Base-by-base conservation (phyloP, 92 coral and sea anemone genomes). In the Isaurus tuberculatus region DNA sequence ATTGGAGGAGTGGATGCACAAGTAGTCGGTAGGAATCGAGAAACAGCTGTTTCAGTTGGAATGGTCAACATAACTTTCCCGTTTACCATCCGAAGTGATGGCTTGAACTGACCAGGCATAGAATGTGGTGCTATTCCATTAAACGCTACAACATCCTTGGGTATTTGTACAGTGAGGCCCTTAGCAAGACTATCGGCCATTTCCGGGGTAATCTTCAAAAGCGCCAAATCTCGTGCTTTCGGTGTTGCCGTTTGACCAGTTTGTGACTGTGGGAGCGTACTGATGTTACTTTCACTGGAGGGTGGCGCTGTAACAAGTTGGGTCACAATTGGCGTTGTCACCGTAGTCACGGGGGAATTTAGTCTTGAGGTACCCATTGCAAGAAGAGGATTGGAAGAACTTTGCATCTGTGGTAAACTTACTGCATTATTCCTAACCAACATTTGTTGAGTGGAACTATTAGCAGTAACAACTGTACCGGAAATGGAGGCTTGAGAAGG, bases 11-110 rank as follows among this genome's bases (percentile, higher is more conserved):
- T 4, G 22, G 60, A 51, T 51, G 63, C 19, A 55, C 63, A 20
- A 19, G 63, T 22, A 55, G 8, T n/a, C 23, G 63, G 23, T 22
- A 55, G 23, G 27, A 8, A 2, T 22, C 8, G 63, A 55, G 63
- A 58, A 15, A 22, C 32, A 20, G 49, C 49, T 31, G 69, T 32
- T n/a, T 20, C 34, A 77, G 30, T 20, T 20, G 82, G 31, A 57
- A 77, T 6, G 70, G 82, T 77, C 69, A 77, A 13, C 70, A 77
- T 34, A 20, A 77, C 27, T 34, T 77, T 77, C 4, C 82, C 82
- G 34, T 15, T 58, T 22, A 34, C 53, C 70, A 58, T 58, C 36
- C 55, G 70, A 22, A 77, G 82, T 26, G 69, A 32, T 3, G 82
- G 70, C 16, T 5, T 11, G 19, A 20, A 28, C 42, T 17, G 17